A percentile compares a stretch with the other conserved stretches of the same genome.
Evolutionary conservation across 2,113 vertebrate species (phyloP).

Genomic region (Caracal caracal): DNA sequence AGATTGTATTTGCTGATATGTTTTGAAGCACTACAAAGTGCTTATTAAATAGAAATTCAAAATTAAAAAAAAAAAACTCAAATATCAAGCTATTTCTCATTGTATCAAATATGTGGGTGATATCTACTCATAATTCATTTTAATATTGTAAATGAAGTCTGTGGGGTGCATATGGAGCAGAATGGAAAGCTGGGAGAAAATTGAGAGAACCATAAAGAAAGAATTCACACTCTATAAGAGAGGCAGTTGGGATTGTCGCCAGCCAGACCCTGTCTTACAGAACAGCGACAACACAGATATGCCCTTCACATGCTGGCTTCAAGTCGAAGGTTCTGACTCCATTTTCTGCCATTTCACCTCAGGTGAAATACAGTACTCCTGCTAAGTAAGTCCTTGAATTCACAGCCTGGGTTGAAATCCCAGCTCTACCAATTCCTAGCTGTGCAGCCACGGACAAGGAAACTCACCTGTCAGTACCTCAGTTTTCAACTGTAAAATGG

Average conservation of each 20-base stretch:
- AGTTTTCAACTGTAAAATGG: not conserved
- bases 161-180: not conserved
- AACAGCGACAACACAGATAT: not conserved
- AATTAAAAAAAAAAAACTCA: not conserved
- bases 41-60: not conserved
- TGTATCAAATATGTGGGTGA: not conserved
- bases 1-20: not conserved
- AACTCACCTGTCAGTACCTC: not conserved
- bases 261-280: not conserved
- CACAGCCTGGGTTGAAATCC: not conserved
- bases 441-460: not conserved
- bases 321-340: not conserved
- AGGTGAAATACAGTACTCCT: accelerated
- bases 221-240: not conserved
- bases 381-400: not conserved
- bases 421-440: not conserved
- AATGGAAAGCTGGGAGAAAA: not conserved
- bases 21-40: not conserved
- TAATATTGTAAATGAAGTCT: not conserved
- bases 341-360: not conserved
- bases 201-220: not conserved
- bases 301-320: accelerated
- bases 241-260: not conserved
- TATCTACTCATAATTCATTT: not conserved
- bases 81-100: not conserved